Conservation (phyloP, 2,888 invertebrate genomes). For the Hermodice carunculata region DNA sequence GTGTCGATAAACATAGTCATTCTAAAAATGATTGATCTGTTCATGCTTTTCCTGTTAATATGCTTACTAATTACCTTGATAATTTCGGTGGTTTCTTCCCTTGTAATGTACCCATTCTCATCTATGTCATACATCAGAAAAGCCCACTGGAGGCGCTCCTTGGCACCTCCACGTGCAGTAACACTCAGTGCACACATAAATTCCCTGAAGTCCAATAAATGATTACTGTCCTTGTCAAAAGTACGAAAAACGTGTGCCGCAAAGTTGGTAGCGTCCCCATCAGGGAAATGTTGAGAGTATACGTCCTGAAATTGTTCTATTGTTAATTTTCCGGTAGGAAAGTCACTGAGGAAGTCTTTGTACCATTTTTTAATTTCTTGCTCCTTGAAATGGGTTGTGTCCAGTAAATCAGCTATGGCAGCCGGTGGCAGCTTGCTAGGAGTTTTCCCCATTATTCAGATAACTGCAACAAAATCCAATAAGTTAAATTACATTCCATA, state of each 20-base stretch:
- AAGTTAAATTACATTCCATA: too few species aligned
- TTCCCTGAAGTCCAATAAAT: constrained; percentile 12
- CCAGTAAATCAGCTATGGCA: constrained; percentile 16
- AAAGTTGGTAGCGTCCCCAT: constrained; percentile 32
- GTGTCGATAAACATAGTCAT: too few species aligned
- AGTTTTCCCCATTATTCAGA: constrained; percentile 22
- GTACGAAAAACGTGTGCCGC: constrained; percentile 25
- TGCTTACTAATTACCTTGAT: too few species aligned
- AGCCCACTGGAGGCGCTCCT: constrained; percentile 23
- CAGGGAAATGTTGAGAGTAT: constrained; percentile 24
- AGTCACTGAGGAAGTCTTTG: constrained; percentile 25
- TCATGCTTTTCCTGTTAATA: too few species aligned
- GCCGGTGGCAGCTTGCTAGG: constrained; percentile 17
- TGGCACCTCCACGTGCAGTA: constrained; percentile 17
- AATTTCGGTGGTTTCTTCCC: constrained; percentile 18
- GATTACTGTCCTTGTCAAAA: constrained; percentile 21
- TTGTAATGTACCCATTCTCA: constrained; percentile 23
- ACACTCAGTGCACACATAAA: constrained; percentile 20
- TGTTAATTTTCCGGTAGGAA: constrained; percentile 12
- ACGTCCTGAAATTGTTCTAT: constrained; percentile 27
- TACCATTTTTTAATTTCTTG: constrained; percentile 26
- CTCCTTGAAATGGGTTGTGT: constrained; percentile 25
- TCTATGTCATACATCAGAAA: constrained; percentile 30
- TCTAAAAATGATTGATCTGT: too few species aligned
- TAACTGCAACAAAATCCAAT: too few species aligned